Evolutionary conservation across 2,797 vertebrate genomes (phyloP).

Genomic region (Fratercula arctica): DNA sequence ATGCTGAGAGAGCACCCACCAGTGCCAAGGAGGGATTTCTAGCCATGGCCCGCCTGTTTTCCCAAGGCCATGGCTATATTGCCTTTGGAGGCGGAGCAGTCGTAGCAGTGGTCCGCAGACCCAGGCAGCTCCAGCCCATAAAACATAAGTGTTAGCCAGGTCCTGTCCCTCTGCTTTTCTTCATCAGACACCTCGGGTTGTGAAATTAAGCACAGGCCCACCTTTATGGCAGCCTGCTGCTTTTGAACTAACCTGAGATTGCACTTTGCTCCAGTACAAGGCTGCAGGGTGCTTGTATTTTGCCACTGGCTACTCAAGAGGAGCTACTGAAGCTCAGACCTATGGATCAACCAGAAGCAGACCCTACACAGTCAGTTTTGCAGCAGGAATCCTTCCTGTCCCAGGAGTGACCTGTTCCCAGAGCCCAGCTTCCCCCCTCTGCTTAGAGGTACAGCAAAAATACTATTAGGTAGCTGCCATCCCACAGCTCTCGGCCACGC

Average conservation of each 20-base stretch:
- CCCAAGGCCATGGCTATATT: background rate
- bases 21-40: background rate
- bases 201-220: background rate
- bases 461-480: background rate
- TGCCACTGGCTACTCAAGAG: background rate
- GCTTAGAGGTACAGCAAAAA: background rate
- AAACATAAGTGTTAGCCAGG: background rate
- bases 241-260: background rate
- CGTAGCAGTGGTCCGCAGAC: background rate
- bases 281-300: background rate
- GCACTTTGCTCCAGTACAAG: background rate
- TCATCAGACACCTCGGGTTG: background rate
- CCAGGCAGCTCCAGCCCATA: background rate
- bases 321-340: background rate
- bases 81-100: accelerated
- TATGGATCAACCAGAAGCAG: background rate
- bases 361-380: background rate
- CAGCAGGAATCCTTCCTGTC: background rate
- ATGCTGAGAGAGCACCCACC: background rate
- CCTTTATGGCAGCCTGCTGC: background rate
- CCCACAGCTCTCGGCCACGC: background rate
- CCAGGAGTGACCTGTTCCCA: background rate
- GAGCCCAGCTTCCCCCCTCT: background rate
- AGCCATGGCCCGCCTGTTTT: background rate
- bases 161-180: background rate